Evolutionary conservation across 2,888 invertebrate genomes (phyloP), one percentile per base, ranked within the genome.

Genomic region (Nomada flava): DNA sequence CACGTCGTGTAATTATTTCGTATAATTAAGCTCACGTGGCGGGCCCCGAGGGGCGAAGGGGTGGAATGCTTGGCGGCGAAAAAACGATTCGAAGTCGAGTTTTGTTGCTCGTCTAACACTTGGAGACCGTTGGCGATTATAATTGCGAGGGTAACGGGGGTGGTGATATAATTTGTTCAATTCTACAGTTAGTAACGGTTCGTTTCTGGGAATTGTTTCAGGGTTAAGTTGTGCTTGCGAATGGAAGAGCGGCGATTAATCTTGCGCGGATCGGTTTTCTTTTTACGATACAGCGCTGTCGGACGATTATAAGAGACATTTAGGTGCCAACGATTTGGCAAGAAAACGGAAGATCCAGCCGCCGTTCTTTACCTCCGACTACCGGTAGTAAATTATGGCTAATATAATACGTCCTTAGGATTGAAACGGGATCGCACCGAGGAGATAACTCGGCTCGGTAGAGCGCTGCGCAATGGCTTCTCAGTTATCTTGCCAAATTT

Each of bases 1-100:
- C 81, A 82, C 82, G 86, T 86, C 83, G 83, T 82, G 84, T 86
- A 90, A 91, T 91, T 91, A 91, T 91, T 91, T 91, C 85, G 88
- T 88, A 88, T 90, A 91, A 91, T 91, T 91, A 91, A 91, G 87
- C 87, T 76, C 76, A 44, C 70, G 55, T 67, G 75, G 74, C n/a
- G 42, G 78, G 52, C 44, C 67, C 59, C 52, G 55, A 65, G 77
- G 20, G 36, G 52, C 36, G 47, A 47, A 57, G 71, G 29, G 2
- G n/a, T 29, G 53, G 3, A 42, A 36, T 11, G 20, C 20, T 0
- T 7, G 20, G 44, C 1, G 20, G n/a, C 29, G 50, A 52, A 52
- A 44, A 60, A 71, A 60, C 60, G 36, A 23, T 47, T 62, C 70
- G 20, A 52, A 60, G 15, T 20, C 15, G n/a, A 5, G 20, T 52